Conservation (phyloP, 2,888 invertebrate species). For the Tuberolachnus salignus region DNA sequence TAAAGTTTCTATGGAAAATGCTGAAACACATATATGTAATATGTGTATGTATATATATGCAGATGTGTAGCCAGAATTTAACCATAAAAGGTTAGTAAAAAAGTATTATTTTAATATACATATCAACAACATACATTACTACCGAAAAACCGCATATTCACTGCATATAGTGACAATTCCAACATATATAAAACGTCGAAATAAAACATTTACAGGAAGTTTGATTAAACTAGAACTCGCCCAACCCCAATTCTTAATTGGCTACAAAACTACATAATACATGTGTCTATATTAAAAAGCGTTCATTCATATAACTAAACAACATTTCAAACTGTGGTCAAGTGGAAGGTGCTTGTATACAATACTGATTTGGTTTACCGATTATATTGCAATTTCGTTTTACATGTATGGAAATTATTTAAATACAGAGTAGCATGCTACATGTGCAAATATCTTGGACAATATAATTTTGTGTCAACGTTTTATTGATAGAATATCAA, state of each 20-base stretch:
- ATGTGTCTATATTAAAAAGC: neutral
- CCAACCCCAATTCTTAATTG: neutral
- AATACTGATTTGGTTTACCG: conserved; percentile 10
- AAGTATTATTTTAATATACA: no score
- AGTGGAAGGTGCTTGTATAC: neutral
- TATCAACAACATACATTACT: no score
- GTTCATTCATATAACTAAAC: conserved; percentile 9
- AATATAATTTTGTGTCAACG: neutral
- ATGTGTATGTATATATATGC: neutral
- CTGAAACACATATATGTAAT: no score
- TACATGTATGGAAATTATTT: neutral
- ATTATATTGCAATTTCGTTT: neutral
- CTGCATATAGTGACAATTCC: no score
- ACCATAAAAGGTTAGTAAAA: no score
- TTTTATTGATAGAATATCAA: neutral
- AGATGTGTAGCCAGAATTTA: neutral
- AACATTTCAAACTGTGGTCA: neutral
- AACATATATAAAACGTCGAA: no score
- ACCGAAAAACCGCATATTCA: no score
- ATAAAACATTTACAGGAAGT: no score
- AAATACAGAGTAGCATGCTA: conserved; percentile 15
- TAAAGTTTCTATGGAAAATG: no score
- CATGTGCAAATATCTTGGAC: conserved; percentile 21
- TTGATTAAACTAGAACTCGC: no score
- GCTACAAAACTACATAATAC: neutral